Base-by-base conservation (phyloP, 2,797 vertebrate genomes). In the Eulemur albifrons region DNA sequence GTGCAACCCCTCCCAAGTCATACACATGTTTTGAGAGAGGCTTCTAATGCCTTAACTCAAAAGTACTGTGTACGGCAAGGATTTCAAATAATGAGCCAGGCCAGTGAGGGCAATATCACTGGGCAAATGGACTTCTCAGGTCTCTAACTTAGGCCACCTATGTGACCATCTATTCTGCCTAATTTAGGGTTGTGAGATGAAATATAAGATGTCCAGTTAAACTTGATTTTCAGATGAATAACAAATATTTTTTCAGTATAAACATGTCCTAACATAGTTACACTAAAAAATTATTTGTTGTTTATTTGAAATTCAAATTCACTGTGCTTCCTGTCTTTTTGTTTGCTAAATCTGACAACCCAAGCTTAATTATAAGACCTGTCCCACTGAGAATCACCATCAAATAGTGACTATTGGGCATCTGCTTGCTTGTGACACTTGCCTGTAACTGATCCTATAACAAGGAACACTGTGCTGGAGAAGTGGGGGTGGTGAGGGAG, bases 221-320 rank as follows among this genome's bases (percentile, higher is more conserved):
- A 69, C 91, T 76, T 40, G 1, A 73, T 65, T 96, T 88, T 88
- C 50, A 93, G 73, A 79, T 43, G 79, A 70, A 72, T 25, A 45
- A 23, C 5, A 54, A n/a, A 65, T 52, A 75, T 17, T 70, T 88
- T 86, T 73, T 82, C 65, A 63, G 23, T 59, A 23, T 52, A 82
- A 91, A 3, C 25, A 89, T 80, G 13, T 80, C 40, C 23, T 40
- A 96, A 59, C 38, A 59, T 52, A 61, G 9, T 87, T 87, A 84
- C 5, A 25, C 3, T 88, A 65, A 90, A 50, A 87, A 76, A 69
- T 67, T 81, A 54, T 59, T 67, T 30, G 13, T 54, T 75, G 10
- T 80, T 83, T 91, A 80, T 48, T 75, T 94, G 52, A 96, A 90
- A 67, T 92, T 88, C 18, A 91, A 95, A 80, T 89, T 79, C 72